phyloP scores from a whole-genome alignment of 2,797 vertebrate species.

The Danio kyathit region DNA sequence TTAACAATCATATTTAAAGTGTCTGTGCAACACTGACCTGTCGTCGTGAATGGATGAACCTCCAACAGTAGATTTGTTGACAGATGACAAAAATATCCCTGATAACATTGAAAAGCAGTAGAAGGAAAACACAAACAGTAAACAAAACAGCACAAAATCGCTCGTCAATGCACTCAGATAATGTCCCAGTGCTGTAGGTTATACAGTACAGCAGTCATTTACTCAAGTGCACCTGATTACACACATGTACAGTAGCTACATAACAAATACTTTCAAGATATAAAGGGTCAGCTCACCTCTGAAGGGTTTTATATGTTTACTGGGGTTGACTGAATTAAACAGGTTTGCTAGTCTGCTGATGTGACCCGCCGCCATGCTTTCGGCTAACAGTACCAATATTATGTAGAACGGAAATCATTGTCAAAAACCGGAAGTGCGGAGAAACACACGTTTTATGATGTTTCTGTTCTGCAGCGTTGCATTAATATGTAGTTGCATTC shows the following conservation, averaged over 20 bases:
- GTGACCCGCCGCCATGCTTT: constrained; percentile 73
- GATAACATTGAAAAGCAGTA: background rate
- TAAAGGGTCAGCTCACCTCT: constrained; percentile 62
- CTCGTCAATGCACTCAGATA: background rate
- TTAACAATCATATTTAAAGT: too few relatives aligned
- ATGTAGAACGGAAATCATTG: background rate
- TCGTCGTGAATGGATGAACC: constrained; percentile 52
- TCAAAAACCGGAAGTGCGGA: background rate
- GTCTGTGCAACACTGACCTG: constrained; percentile 60
- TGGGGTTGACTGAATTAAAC: constrained; percentile 27
- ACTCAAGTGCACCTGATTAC: background rate
- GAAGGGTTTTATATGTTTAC: background rate
- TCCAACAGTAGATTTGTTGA: constrained; percentile 44
- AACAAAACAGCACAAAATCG: background rate
- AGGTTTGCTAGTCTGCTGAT: constrained; percentile 61
- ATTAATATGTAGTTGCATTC: background rate
- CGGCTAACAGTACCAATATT: background rate
- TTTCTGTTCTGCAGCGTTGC: background rate
- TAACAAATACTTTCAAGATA: background rate
- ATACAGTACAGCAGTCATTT: background rate
- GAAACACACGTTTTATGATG: background rate
- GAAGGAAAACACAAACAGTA: background rate
- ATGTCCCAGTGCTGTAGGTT: constrained; percentile 5
- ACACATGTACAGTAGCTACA: background rate
- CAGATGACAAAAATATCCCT: constrained; percentile 10